Evolutionary conservation across 1,140 invertebrate genomes (phyloP), one percentile per base, ranked within the genome.

Genomic region (Delia radicum): DNA sequence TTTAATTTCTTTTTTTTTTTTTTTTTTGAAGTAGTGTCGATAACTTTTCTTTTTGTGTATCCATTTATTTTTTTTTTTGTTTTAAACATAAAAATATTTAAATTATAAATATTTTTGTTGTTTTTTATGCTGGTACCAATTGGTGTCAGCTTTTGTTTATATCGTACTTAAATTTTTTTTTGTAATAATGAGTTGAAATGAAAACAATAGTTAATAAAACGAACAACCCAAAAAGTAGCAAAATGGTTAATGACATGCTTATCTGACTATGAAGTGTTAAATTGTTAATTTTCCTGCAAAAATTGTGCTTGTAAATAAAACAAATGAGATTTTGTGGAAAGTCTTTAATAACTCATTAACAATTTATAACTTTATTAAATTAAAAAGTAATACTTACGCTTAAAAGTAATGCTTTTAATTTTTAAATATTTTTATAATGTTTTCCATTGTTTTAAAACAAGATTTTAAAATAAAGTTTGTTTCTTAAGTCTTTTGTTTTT

Each of bases 81-180:
- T 67, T 13, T 67, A 31, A n/a, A n/a, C n/a, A n/a, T n/a, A n/a
- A n/a, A n/a, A n/a, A n/a, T n/a, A n/a, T n/a, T n/a, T n/a, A n/a
- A n/a, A n/a, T n/a, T n/a, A n/a, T n/a, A n/a, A n/a, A n/a, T n/a
- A n/a, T n/a, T n/a, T n/a, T n/a, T n/a, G n/a, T n/a, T n/a, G n/a
- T 28, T 6, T 55, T 55, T 69, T 21, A 69, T 69, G 28, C 27
- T 46, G 29, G 46, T 74, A 63, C 73, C 75, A 37, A 78, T 67
- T 67, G 75, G 74, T 79, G 77, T 76, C 77, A 77, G 73, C 74
- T 76, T 78, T 78, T 79, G 72, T 77, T 75, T 72, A 42, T 63
- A 7, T 63, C n/a, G n/a, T n/a, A n/a, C n/a, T n/a, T n/a, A n/a
- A n/a, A n/a, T 63, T 63, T 63, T 27, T 26, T 3, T 29, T 29